Conservation (phyloP, 2,797 vertebrate genomes). For the Ceyx erithaca region DNA sequence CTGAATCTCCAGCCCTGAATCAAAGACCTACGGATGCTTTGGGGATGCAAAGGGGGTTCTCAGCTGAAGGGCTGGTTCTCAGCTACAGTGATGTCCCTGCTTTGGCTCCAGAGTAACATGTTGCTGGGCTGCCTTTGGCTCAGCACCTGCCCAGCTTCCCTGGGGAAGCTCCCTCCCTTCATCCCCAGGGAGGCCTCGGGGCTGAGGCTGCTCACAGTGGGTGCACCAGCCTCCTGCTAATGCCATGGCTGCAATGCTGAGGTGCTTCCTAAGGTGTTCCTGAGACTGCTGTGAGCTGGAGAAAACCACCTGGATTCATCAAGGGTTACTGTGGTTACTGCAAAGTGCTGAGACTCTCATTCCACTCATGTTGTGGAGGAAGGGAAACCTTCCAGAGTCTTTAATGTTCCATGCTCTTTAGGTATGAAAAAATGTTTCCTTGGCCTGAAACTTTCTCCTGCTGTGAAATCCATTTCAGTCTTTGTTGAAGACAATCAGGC, state of each 20-base stretch:
- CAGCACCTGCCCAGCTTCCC: neutral
- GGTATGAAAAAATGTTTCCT: constrained; percentile 35
- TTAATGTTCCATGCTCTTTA: constrained; percentile 26
- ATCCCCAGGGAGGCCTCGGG: neutral
- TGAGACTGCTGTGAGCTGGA: neutral
- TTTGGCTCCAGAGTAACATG: neutral
- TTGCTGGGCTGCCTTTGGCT: neutral
- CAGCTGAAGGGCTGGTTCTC: neutral
- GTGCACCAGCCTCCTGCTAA: neutral
- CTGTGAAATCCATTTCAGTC: constrained; percentile 32
- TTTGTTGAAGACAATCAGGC: neutral
- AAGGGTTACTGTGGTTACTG: neutral
- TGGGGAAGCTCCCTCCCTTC: neutral
- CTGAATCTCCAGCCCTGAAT: neutral
- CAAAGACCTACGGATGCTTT: neutral
- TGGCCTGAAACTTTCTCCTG: neutral
- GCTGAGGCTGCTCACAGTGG: neutral
- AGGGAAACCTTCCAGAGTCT: neutral
- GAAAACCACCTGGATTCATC: neutral
- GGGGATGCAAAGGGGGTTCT: no score
- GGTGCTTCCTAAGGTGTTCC: neutral
- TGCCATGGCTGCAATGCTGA: neutral
- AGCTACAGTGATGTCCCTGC: neutral
- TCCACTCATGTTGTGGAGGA: neutral
- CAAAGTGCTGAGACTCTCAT: neutral